These are phyloP conservation scores for Yoshiicerus persimilis DNA, from an alignment of 1,140 invertebrate species.

Conservation along the genomic window DNA sequence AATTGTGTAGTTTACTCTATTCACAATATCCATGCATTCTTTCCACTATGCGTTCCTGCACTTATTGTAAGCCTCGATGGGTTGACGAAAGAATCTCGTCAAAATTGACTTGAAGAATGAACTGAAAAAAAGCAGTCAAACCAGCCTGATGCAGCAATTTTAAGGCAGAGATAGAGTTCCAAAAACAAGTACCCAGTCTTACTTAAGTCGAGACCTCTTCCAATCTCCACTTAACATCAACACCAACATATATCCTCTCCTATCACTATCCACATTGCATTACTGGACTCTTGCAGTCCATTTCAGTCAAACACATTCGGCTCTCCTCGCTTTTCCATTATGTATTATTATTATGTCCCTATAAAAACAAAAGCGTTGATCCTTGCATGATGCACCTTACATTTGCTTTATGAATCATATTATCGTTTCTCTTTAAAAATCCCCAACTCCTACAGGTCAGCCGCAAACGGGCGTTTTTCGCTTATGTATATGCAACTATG, in stretches of 20 bases:
- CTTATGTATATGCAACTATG: background rate
- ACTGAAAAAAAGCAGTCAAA: conserved; percentile 22
- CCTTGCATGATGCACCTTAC: background rate
- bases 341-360: background rate
- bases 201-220: background rate
- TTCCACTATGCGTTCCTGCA: background rate
- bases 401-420: background rate
- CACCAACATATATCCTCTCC: background rate
- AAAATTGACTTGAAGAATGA: background rate
- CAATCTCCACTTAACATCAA: background rate
- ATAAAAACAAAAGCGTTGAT: conserved; percentile 10
- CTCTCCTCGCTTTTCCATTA: background rate
- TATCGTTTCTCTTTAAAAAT: background rate
- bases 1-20: background rate
- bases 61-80: background rate
- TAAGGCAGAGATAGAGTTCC: conserved; percentile 16
- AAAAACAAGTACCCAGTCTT: conserved; percentile 9
- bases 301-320: background rate
- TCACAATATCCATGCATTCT: background rate
- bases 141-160: conserved; percentile 18
- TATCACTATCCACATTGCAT: background rate
- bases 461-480: background rate
- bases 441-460: background rate
- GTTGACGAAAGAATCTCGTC: conserved; percentile 21
- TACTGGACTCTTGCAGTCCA: background rate